Evolutionary conservation across 92 coral and sea anemone genomes (phyloP).

Genomic region (Meandrina meandrites): DNA sequence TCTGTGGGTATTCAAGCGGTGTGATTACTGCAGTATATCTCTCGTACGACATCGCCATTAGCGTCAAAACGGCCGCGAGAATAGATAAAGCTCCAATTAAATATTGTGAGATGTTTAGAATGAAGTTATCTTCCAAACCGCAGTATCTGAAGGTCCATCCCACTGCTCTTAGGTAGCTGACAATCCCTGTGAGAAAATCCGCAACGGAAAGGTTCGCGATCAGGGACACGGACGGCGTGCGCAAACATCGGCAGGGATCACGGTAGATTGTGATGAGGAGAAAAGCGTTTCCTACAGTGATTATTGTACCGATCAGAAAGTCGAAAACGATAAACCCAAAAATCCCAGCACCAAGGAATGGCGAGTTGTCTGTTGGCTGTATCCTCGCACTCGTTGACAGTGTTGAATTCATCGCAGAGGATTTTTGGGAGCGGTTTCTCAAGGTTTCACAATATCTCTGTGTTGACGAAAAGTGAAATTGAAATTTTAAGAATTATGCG

Average conservation of each 20-base stretch:
- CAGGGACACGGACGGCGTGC: conserved; percentile 21
- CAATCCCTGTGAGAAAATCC: conserved; percentile 33
- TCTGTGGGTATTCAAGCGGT: conserved; percentile 30
- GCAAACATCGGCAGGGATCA: conserved; percentile 41
- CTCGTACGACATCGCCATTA: conserved; percentile 43
- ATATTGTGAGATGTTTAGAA: conserved; percentile 13
- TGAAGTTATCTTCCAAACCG: background rate
- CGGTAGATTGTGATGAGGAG: conserved; percentile 41
- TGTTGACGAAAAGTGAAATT: background rate
- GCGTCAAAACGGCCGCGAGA: conserved; percentile 32
- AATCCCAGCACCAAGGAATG: background rate
- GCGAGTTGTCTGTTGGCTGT: background rate
- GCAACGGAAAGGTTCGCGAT: conserved; percentile 46
- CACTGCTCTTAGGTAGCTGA: conserved; percentile 30
- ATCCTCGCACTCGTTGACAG: background rate
- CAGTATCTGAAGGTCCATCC: background rate
- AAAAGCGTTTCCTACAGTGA: conserved; percentile 10
- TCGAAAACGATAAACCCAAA: conserved; percentile 12
- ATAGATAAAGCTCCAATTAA: conserved; percentile 35
- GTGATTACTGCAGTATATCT: conserved; percentile 25
- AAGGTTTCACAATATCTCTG: background rate
- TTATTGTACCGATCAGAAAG: conserved; percentile 13
- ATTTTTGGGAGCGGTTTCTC: background rate
- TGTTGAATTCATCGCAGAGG: conserved; percentile 14
- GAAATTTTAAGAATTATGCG: too few species aligned